phyloP scores from a whole-genome alignment of 2,888 invertebrate species.

The Calameuta pallipes region DNA sequence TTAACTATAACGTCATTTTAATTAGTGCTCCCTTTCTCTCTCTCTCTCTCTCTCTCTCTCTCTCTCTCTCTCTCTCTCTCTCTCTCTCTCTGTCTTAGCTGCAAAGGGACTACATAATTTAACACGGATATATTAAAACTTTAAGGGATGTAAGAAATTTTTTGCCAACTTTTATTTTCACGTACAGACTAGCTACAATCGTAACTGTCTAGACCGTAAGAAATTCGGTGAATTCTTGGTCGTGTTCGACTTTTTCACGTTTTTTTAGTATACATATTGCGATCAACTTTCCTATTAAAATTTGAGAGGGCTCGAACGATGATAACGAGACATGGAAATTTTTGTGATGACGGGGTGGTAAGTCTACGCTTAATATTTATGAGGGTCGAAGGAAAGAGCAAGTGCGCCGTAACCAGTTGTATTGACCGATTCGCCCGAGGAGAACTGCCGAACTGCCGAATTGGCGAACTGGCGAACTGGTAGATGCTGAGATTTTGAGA shows the following conservation, averaged over 20 bases:
- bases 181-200: background rate
- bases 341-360: background rate
- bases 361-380: conserved; percentile 13
- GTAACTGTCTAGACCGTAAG: background rate
- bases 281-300: background rate
- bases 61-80: background rate
- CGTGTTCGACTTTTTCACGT: background rate
- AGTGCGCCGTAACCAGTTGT: background rate
- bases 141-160: background rate
- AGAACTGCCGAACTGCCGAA: background rate
- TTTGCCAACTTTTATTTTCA: background rate
- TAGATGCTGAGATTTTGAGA: background rate
- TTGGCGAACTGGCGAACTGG: background rate
- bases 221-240: background rate
- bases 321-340: background rate
- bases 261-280: background rate
- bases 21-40: conserved; percentile 2
- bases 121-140: background rate
- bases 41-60: conserved; percentile 13
- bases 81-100: conserved; percentile 11
- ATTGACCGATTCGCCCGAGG: background rate
- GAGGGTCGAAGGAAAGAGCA: conserved; percentile 8
- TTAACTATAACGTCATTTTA: background rate
- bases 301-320: background rate
- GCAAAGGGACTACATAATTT: background rate